phyloP scores from a whole-genome alignment of 2,797 vertebrate genomes.

The Arvicola amphibius region DNA sequence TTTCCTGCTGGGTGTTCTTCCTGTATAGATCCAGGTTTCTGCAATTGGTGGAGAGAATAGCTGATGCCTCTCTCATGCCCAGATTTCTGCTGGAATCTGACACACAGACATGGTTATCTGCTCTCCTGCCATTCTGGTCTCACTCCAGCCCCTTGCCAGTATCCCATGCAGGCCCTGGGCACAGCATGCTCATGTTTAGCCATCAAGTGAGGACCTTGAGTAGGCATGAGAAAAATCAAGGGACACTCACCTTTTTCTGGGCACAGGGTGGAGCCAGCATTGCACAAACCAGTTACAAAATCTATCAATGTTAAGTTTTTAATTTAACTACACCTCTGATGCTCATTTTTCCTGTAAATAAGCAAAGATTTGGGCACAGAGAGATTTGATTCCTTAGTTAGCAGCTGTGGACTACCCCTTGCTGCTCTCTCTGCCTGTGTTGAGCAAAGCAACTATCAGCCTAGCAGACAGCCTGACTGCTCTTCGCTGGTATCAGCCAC shows the following conservation, averaged over 20 bases:
- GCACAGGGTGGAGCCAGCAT: not conserved
- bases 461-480: not conserved
- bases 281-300: not conserved
- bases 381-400: not conserved
- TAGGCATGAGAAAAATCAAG: not conserved
- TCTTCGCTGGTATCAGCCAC: not conserved
- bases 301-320: not conserved
- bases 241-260: not conserved
- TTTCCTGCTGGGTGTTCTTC: not conserved
- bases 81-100: not conserved
- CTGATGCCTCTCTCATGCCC: not conserved
- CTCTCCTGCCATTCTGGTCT: not conserved
- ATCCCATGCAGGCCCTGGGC: no score
- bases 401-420: not conserved
- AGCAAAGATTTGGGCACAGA: not conserved
- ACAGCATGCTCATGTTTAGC: not conserved
- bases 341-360: not conserved
- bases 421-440: not conserved
- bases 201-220: not conserved
- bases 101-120: accelerated
- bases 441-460: not conserved
- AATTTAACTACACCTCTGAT: not conserved
- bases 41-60: not conserved
- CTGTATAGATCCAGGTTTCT: not conserved
- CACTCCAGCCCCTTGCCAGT: accelerated